Evolutionary conservation across 2,888 invertebrate species (phyloP).

Genomic region (Drosophila bunnanda): DNA sequence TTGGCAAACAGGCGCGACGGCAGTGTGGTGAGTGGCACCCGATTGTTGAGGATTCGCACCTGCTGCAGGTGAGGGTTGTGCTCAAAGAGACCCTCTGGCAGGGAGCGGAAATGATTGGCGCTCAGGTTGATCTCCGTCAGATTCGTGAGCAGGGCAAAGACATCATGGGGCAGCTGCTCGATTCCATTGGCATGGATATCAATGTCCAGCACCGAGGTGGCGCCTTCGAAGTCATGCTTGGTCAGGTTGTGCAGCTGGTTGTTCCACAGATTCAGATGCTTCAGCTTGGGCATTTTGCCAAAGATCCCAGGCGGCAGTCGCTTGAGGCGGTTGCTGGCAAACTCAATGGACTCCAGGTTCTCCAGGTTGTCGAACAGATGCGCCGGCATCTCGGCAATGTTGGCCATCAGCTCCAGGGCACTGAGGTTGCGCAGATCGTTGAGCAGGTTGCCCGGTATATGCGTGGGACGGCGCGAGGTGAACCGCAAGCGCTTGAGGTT

Average conservation of each 20-base stretch:
- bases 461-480: conserved; percentile 87
- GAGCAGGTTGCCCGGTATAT: conserved; percentile 88
- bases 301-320: conserved; percentile 88
- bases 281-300: conserved; percentile 87
- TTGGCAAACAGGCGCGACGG: conserved; percentile 87
- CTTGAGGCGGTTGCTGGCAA: conserved; percentile 88
- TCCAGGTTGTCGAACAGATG: conserved; percentile 86
- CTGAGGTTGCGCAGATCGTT: conserved; percentile 87
- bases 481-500: conserved; percentile 86
- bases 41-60: conserved; percentile 87
- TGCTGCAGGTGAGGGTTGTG: conserved; percentile 86
- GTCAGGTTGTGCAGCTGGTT: conserved; percentile 88
- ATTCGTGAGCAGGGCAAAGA: conserved; percentile 87
- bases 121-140: conserved; percentile 88
- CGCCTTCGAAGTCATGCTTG: conserved; percentile 87
- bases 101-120: conserved; percentile 88
- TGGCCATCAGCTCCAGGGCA: conserved; percentile 88
- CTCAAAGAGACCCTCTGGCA: conserved; percentile 87
- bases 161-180: conserved; percentile 86
- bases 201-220: conserved; percentile 87
- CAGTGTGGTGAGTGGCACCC: conserved; percentile 86
- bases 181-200: conserved; percentile 89
- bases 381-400: conserved; percentile 86
- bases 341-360: conserved; percentile 87
- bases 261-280: conserved; percentile 88